Conservation (phyloP, 1,140 invertebrate species). For the Bombus cullumanus region DNA sequence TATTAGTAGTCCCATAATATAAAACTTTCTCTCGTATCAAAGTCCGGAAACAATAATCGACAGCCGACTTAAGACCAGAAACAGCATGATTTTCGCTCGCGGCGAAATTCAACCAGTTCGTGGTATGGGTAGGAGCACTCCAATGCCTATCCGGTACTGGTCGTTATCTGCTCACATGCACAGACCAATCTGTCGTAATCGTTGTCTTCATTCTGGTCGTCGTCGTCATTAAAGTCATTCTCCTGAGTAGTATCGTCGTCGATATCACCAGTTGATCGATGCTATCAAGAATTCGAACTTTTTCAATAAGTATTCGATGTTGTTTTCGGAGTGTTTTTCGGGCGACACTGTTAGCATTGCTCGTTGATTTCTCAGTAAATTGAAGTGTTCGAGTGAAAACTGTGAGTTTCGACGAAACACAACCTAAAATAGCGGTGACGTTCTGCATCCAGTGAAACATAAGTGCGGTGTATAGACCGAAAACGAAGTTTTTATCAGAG, state of each 20-base stretch:
- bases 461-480: not conserved
- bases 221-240: slow-evolving; percentile 44
- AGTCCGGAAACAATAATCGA: slow-evolving; percentile 9
- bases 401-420: slow-evolving; percentile 2
- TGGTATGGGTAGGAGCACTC: slow-evolving; percentile 30
- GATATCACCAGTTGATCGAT: slow-evolving; percentile 34
- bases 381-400: slow-evolving; percentile 8
- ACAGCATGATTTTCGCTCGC: not conserved
- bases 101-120: slow-evolving; percentile 15
- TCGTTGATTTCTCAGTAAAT: not conserved
- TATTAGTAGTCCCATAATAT: not conserved
- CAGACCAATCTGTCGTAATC: slow-evolving; percentile 59
- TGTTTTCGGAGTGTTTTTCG: not conserved
- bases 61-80: not conserved
- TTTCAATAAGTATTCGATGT: slow-evolving; percentile 24
- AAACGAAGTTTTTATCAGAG: not conserved
- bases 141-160: slow-evolving; percentile 40
- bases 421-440: slow-evolving; percentile 60
- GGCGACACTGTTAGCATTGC: no score
- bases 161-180: slow-evolving; percentile 64
- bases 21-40: slow-evolving; percentile 9
- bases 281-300: slow-evolving; percentile 33
- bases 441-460: not conserved
- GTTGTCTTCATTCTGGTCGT: slow-evolving; percentile 38
- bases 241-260: slow-evolving; percentile 31